These are phyloP conservation scores for Synanthedon myopaeformis DNA, from an alignment of 2,888 invertebrate genomes.

Conservation along the genomic window DNA sequence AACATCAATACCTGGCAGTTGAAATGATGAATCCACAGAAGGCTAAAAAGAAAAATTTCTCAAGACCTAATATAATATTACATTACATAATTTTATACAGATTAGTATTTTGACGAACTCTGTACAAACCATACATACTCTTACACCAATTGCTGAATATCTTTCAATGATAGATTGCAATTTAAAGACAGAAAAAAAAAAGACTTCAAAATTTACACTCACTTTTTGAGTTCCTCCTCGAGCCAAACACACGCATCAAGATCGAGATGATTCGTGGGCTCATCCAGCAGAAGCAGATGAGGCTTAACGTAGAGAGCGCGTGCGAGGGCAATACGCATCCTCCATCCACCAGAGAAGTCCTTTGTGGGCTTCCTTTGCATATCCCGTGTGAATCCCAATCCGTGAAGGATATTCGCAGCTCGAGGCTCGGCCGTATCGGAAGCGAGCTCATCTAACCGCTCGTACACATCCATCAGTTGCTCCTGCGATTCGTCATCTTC, in stretches of 20 bases:
- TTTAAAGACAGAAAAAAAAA: too few species aligned
- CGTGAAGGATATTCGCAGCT: conserved; percentile 94
- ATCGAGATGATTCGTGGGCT: conserved; percentile 99
- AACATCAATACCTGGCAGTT: neutral
- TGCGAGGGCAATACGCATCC: conserved; percentile 98
- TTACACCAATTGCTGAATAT: too few species aligned
- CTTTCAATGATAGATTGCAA: too few species aligned
- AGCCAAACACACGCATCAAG: conserved; percentile 99
- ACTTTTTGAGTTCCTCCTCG: conserved; percentile 95
- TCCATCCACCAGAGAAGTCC: conserved; percentile 96
- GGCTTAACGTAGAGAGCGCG: conserved; percentile 98
- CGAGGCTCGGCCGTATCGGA: conserved; percentile 95
- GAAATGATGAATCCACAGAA: too few species aligned
- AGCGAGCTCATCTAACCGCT: conserved; percentile 95
- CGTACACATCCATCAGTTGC: conserved; percentile 97
- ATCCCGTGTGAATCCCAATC: conserved; percentile 91
- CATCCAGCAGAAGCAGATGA: conserved; percentile 94
- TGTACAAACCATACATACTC: too few species aligned
- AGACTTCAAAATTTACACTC: conserved; percentile 19
- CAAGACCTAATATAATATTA: too few species aligned
- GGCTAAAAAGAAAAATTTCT: too few species aligned
- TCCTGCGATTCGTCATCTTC: conserved; percentile 95
- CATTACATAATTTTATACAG: too few species aligned
- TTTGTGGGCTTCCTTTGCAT: conserved; percentile 90
- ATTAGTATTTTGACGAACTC: too few species aligned